Base-by-base conservation (phyloP, 2,113 vertebrate species). In the Ageneiosus marmoratus region DNA sequence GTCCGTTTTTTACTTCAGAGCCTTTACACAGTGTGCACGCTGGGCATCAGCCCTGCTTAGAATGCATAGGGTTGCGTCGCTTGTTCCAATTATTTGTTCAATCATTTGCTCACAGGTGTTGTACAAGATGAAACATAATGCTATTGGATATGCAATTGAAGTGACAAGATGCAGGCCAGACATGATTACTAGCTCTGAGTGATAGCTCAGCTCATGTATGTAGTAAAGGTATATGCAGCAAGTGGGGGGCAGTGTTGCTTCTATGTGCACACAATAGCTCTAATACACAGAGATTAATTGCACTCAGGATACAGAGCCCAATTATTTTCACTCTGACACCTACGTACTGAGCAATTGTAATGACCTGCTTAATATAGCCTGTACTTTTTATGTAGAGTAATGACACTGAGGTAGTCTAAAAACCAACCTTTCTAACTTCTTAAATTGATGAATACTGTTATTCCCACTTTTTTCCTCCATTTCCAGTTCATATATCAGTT, bases 71-170 rank as follows among this genome's bases (percentile, higher is more conserved):
- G 27, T 10, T 48, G 78, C 37, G 8, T 16, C 41, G 22, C 22
- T 37, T 76, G 32, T 48, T 29, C 46, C 53, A 27, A 44, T 78
- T 41, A 79, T 79, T 79, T 84, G 77, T 29, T 72, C 50, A 13
- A 48, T 58, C 16, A 79, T 79, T 84, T 79, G 62, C 51, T 83
- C 74, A 67, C 11, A 24, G 67, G n/a, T 84, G 83, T 62, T 60
- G 18, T 50, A 58, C 53, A 79, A 79, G 77, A 24, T 79, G 51
- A 32, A 51, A 51, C 65, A 79, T 12, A 22, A 13, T 53, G 73
- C 41, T 78, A 51, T 34, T 60, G 41, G 82, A 32, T 69, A 48
- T 48, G 60, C 53, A 78, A 41, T 44, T 72, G 63, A 79, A 67
- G 77, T 62, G 76, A 29, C 41, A 37, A 22, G 41, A 10, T 2